Evolutionary conservation across 1,140 invertebrate genomes (phyloP).

Genomic region (Aphis craccivora): DNA sequence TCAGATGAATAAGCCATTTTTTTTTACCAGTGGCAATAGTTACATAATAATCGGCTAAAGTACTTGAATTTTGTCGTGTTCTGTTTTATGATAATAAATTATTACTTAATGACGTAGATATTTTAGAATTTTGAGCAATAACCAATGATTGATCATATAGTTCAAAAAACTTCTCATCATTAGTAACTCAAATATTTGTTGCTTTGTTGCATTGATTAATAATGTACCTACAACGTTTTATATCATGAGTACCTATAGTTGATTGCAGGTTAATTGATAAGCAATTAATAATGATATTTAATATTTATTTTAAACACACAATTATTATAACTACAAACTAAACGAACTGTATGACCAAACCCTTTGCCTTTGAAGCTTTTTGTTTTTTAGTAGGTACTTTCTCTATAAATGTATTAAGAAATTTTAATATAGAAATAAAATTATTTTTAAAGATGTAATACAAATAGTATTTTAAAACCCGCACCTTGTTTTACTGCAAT

Average conservation of each 20-base stretch:
- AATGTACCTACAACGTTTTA: constrained; percentile 22
- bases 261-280: constrained; percentile 18
- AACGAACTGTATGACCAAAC: too few species aligned
- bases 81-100: background rate
- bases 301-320: background rate
- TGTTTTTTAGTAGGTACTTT: too few species aligned
- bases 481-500: too few species aligned
- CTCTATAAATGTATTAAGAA: too few species aligned
- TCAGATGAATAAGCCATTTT: background rate
- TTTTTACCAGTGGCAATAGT: constrained; percentile 1
- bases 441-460: too few species aligned
- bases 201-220: constrained; percentile 19
- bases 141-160: background rate
- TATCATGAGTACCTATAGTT: constrained; percentile 11
- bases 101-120: background rate
- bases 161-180: constrained; percentile 16
- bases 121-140: constrained; percentile 23
- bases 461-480: too few species aligned
- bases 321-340: too few species aligned
- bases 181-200: background rate
- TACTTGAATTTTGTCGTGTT: background rate
- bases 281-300: constrained; percentile 2
- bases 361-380: too few species aligned
- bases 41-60: background rate
- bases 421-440: too few species aligned